Evolutionary conservation across 2,113 vertebrate species (phyloP), one percentile per base, ranked within the genome.

Genomic region (Varanus salvator): DNA sequence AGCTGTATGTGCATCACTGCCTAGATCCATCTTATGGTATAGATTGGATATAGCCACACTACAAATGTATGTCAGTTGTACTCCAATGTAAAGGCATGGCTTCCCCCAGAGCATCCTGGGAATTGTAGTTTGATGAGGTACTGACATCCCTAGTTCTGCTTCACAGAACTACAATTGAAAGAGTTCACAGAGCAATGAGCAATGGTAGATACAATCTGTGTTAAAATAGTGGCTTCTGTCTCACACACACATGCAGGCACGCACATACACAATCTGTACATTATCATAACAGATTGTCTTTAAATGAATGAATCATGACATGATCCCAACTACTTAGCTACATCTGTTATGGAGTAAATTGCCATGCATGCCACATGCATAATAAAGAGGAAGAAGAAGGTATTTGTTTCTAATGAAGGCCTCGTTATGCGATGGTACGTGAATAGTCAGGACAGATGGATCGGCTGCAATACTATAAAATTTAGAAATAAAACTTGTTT

Each of bases 221-320:
- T 81, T 57, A 92, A 96, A 95, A 86, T 83, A 8, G 60, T 74
- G 89, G 34, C 23, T 57, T 68, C 25, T 89, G 38, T 77, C 48
- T 64, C 21, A 4, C 52, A 93, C 94, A 95, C 95, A 44, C 19
- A 64, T 15, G 5, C 60, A 19, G 15, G 21, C 60, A 8, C 50
- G 93, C 94, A 95, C 95, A 44, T 12, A 54, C 54, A 54, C 54
- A 54, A 54, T 57, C 90, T 90, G 52, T 94, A 48, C 64, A 74
- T 90, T 94, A 86, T 85, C 95, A 91, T 91, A 96, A 93, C 96
- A 97, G 96, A 96, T 94, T 96, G 89, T 95, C 91, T 96, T 95
- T 94, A 97, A 95, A 96, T 96, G 95, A 96, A 96, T 96, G 95
- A 97, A 96, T 97, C 95, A 95, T 96, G 93, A 96, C 96, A 97